Evolutionary conservation across 2,888 invertebrate genomes (phyloP), one percentile per base, ranked within the genome.

Genomic region (Gymnoscelis rufifasciata): DNA sequence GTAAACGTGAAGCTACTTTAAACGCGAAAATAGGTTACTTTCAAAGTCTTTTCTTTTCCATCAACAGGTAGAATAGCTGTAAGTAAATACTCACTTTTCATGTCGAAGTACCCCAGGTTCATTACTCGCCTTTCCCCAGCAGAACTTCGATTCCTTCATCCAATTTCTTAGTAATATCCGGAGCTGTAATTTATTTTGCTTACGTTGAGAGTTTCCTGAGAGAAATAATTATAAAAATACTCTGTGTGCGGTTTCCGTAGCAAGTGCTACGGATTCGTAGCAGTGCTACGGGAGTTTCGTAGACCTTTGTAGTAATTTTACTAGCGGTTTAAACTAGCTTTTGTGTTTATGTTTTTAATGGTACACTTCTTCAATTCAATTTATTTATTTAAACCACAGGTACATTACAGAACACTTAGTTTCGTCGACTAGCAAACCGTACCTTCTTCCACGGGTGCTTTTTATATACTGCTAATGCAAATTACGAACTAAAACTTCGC

Each of bases 131-230:
- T 43, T 37, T 40, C 43, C 40, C 36, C 26, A 3, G 48, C 48
- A 48, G 48, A 31, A 11, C 37, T 37, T 31, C 23, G 14, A 43
- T 43, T 15, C 38, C 11, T 13, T 38, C 30, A 44, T 23, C 47
- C 47, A 43, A 48, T 48, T 41, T 47, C 42, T 38, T 10, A 8
- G 47, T 33, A 42, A 47, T 48, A 40, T 43, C 43, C 40, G 39
- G 29, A 4, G 23, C 28, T 15, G 24, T 47, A 38, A 39, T 29
- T 39, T 39, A 38, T 43, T 38, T 42, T 36, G 23, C 23, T 37
- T 37, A 33, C 43, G 36, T 27, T 14, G 27, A 14, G 8, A 10
- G 14, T 28, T 39, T 45, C 19, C 15, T 35, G 14, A 33, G 6
- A 15, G 15, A 33, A 14, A n/a, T 10, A 23, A 35, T 35, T 35